A percentile compares a stretch with the other conserved stretches of the same genome.
These are phyloP conservation scores for Parazoanthus swiftii DNA, from an alignment of 92 coral and sea anemone genomes.

Conservation along the genomic window DNA sequence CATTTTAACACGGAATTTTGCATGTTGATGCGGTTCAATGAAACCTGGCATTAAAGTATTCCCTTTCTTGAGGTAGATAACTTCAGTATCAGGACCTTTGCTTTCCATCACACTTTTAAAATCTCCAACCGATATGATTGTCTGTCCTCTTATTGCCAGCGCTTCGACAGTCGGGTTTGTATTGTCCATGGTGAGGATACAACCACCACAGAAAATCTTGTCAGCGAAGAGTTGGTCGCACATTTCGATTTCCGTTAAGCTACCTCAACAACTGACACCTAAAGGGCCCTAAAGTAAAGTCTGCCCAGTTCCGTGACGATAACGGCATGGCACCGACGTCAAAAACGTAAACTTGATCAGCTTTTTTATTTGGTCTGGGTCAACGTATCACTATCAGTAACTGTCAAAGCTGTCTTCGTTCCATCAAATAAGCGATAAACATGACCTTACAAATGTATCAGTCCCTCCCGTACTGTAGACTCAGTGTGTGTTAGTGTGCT, in stretches of 20 bases:
- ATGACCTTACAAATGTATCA: too few species aligned
- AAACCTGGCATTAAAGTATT: constrained; percentile 52
- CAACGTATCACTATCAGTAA: too few species aligned
- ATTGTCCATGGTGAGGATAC: constrained; percentile 46
- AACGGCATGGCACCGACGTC: too few species aligned
- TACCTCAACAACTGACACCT: not conserved
- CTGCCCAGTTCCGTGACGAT: too few species aligned
- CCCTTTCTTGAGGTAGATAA: constrained; percentile 12
- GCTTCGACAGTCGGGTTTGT: constrained; percentile 37
- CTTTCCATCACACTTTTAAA: not conserved
- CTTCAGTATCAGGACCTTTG: constrained; percentile 22
- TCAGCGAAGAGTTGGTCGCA: constrained; percentile 16
- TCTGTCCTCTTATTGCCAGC: constrained; percentile 41
- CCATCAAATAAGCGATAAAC: too few species aligned
- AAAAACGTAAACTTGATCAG: too few species aligned
- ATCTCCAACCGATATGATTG: constrained; percentile 38
- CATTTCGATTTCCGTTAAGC: not conserved
- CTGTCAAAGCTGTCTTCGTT: too few species aligned
- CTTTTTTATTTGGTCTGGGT: too few species aligned
- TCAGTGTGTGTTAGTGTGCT: too few species aligned
- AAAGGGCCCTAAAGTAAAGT: too few species aligned
- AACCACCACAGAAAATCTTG: constrained; percentile 40
- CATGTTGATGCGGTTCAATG: constrained; percentile 50
- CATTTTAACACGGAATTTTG: not conserved
- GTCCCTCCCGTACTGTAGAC: too few species aligned